Percentiles rank a stretch among this genome's conserved stretches.
phyloP scores from a whole-genome alignment of 2,797 vertebrate species.

The Ispidina lecontei region DNA sequence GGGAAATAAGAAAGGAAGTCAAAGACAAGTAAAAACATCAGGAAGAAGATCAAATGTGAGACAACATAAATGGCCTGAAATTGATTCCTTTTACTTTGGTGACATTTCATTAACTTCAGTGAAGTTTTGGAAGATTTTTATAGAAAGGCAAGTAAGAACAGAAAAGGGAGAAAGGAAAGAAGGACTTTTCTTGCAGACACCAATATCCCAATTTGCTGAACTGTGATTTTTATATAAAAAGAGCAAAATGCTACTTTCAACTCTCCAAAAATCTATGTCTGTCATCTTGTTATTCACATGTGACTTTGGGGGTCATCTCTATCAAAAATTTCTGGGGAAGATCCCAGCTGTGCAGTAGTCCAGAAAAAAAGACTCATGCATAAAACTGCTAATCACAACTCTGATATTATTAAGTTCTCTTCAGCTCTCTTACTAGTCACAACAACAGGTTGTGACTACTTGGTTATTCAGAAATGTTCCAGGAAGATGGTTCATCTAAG shows the following conservation, averaged over 20 bases:
- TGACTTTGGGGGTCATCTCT: background rate
- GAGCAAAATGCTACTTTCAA: background rate
- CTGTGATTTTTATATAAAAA: background rate
- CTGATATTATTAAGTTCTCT: background rate
- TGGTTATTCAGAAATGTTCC: background rate
- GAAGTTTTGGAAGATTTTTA: slow-evolving; percentile 26
- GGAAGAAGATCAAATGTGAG: slow-evolving; percentile 52
- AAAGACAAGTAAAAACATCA: slow-evolving; percentile 46
- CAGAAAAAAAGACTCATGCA: accelerated
- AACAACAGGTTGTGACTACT: background rate
- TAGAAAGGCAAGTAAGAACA: background rate
- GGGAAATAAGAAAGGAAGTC: slow-evolving; percentile 43
- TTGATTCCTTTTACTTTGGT: slow-evolving; percentile 55
- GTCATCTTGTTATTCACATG: background rate
- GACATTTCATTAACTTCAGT: slow-evolving; percentile 64
- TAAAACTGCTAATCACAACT: background rate
- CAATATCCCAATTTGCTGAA: background rate
- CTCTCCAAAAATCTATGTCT: background rate
- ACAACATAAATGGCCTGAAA: slow-evolving; percentile 56
- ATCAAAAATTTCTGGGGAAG: background rate
- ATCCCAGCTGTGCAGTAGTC: background rate
- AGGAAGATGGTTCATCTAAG: background rate
- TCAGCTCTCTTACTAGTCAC: background rate
- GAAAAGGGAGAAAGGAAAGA: background rate
- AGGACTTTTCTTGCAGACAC: background rate